phyloP scores from a whole-genome alignment of 1,140 invertebrate species.

The Diachasma alloeum region DNA sequence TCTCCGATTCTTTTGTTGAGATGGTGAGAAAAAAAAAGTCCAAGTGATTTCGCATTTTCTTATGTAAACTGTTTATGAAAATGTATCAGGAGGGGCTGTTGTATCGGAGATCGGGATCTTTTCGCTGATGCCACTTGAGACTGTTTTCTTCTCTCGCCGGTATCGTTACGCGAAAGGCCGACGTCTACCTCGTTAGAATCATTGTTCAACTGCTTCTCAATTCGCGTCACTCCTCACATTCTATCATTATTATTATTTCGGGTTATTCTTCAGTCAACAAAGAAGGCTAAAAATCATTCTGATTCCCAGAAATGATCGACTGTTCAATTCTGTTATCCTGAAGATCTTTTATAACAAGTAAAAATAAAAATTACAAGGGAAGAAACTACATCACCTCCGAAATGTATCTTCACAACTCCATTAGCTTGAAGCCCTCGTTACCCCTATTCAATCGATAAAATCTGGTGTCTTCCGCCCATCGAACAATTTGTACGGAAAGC shows the following conservation, averaged over 20 bases:
- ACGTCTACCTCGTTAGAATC: not conserved
- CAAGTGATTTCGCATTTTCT: not conserved
- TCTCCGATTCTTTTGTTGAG: not conserved
- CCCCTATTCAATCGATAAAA: not conserved
- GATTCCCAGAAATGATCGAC: too few relatives aligned
- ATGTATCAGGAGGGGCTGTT: not conserved
- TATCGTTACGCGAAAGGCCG: not conserved
- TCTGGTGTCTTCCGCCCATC: not conserved
- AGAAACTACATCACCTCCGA: not conserved
- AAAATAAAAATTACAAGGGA: too few relatives aligned
- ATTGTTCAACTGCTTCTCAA: not conserved
- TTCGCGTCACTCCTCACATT: not conserved
- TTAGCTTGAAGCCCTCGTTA: not conserved
- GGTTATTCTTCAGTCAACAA: not conserved
- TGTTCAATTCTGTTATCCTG: too few relatives aligned
- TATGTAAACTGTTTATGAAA: conserved; percentile 6
- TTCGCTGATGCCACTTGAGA: not conserved
- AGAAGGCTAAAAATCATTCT: too few relatives aligned
- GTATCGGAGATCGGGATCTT: not conserved
- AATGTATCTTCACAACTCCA: not conserved
- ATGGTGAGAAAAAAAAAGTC: not conserved
- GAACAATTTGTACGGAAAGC: not conserved
- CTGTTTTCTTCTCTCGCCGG: not conserved
- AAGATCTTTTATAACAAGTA: too few relatives aligned
- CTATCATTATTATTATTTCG: not conserved